These are phyloP conservation scores for Hypomecis atomaria DNA, from an alignment of 2,888 invertebrate genomes.

Conservation along the genomic window DNA sequence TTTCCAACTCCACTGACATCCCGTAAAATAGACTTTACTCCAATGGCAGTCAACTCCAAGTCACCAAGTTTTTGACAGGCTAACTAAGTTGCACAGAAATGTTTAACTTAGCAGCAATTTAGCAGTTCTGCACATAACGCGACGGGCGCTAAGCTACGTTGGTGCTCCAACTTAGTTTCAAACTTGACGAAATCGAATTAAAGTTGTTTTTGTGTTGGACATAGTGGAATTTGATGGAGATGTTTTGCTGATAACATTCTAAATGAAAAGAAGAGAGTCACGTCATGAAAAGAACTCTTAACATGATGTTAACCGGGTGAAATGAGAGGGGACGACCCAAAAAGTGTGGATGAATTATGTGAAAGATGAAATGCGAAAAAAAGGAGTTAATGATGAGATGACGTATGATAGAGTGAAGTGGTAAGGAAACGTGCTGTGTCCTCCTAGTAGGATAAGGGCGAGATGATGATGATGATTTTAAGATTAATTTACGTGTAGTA, in stretches of 20 bases:
- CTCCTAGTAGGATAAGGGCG: too few species aligned
- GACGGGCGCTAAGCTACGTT: slow-evolving; percentile 46
- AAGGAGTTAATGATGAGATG: too few species aligned
- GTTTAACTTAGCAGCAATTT: slow-evolving; percentile 66
- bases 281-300: too few species aligned
- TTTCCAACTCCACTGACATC: slow-evolving; percentile 3
- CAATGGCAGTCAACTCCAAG: slow-evolving; percentile 32
- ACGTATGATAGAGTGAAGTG: too few species aligned
- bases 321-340: too few species aligned
- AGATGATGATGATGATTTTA: too few species aligned
- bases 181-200: slow-evolving; percentile 50
- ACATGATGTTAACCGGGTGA: too few species aligned
- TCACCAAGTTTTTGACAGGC: slow-evolving; percentile 74
- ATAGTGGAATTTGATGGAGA: slow-evolving; percentile 5
- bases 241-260: slow-evolving; percentile 10
- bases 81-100: slow-evolving; percentile 63
- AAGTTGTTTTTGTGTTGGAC: slow-evolving; percentile 25
- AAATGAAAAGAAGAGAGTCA: too few species aligned
- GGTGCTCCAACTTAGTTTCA: slow-evolving; percentile 52
- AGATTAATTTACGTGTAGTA: too few species aligned
- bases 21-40: slow-evolving; percentile 10
- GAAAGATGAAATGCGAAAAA: too few species aligned
- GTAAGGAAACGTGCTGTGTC: too few species aligned
- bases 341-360: too few species aligned
- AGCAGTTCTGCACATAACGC: slow-evolving; percentile 51